Evolutionary conservation across 2,888 invertebrate genomes (phyloP), one percentile per base, ranked within the genome.

Genomic region (Cylloceria caligata): DNA sequence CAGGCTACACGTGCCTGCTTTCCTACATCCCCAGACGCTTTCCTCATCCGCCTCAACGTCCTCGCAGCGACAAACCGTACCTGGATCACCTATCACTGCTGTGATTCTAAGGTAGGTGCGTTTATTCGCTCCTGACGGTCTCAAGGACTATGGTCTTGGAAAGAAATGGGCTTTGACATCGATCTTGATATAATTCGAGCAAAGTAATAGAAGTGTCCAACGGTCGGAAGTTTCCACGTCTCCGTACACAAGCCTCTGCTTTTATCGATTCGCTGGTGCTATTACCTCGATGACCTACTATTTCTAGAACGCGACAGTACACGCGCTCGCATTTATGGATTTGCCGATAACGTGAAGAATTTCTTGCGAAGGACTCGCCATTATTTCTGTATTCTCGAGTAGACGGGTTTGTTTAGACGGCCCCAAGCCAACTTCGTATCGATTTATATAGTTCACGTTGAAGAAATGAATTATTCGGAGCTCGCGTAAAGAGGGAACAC

Each of bases 1-100:
- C 39, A 96, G 97, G 89, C 94, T 99, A 87, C 97, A 98, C 93
- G 95, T 98, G 27, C 98, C 98, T 0, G 98, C 98, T 36, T 97
- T 98, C 89, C 94, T 99, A 79, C 95, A 96, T 84, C 95, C 96
- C 76, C 88, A 89, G 47, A 81, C 74, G 21, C 21, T 83, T n/a
- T 49, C 83, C 4, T 45, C 83, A 0, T 49, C 79, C 1, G 67
- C 52, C 1, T 71, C 78, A 21, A n/a, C 19, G 57, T 88, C 90
- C 6, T 78, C 84, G 1, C 82, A 75, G n/a, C 86, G 88, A 36
- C 91, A 90, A 45, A 68, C 85, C 9, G 85, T 86, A 0, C 88
- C 60, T 11, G 79, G 88, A 45, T 85, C 90, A 24, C 86, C 88
- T 6, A 83, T 97, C 84, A 96, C 97, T 77, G 96, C 96, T 55